Percentiles rank a stretch among this genome's conserved stretches.
phyloP scores from a whole-genome alignment of 2,113 vertebrate species.

The Paradoxurus hermaphroditus region DNA sequence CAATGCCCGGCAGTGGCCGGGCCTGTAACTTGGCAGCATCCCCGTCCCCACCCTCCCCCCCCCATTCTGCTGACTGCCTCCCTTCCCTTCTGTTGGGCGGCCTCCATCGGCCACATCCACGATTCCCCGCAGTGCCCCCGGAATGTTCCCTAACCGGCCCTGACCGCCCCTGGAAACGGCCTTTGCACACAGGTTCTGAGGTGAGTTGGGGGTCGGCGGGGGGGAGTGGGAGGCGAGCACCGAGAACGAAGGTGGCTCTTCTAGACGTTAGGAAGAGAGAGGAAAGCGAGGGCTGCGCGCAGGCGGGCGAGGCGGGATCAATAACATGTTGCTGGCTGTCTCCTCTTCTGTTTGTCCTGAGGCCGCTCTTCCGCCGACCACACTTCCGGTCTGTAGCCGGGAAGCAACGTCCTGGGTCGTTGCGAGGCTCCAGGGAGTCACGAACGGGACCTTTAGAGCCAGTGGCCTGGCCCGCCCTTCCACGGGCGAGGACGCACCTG shows the following conservation, averaged over 20 bases:
- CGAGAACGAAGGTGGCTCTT: neutral
- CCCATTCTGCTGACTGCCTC: neutral
- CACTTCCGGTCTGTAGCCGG: neutral
- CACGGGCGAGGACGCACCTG: too few relatives aligned
- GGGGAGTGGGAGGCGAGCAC: neutral
- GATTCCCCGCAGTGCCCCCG: too few relatives aligned
- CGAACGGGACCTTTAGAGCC: neutral
- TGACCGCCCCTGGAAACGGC: neutral
- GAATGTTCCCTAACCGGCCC: neutral
- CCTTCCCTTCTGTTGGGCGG: neutral
- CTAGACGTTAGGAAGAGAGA: neutral
- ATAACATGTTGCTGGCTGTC: neutral
- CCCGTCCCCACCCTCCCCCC: too few relatives aligned
- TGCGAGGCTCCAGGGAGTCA: neutral
- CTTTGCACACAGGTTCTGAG: neutral
- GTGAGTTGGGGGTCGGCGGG: rapidly evolving
- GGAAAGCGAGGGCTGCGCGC: neutral
- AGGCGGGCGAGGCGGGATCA: neutral
- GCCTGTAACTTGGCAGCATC: neutral
- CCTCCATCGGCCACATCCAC: neutral
- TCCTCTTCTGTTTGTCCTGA: too few relatives aligned
- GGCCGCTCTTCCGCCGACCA: neutral
- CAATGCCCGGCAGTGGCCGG: rapidly evolving
- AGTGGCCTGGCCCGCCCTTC: too few relatives aligned
- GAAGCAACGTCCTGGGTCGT: neutral